These are phyloP conservation scores for Papilio xuthus DNA, from an alignment of 1,140 invertebrate species.

Conservation along the genomic window DNA sequence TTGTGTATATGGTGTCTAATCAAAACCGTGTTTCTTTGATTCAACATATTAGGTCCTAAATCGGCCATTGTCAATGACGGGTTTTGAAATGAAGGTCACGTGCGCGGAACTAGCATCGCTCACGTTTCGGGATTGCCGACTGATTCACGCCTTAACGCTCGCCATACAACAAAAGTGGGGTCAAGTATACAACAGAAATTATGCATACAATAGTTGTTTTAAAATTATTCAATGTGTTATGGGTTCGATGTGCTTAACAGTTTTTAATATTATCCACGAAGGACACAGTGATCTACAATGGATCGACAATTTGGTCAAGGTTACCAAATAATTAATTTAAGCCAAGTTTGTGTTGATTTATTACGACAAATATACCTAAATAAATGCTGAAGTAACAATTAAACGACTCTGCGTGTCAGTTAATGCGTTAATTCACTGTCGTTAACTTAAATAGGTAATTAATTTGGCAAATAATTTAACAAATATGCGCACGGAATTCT, in stretches of 20 bases:
- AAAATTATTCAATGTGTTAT: background rate
- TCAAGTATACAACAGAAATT: constrained; percentile 46
- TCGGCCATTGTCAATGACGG: constrained; percentile 53
- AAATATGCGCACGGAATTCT: background rate
- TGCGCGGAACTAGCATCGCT: constrained; percentile 56
- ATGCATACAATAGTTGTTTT: constrained; percentile 44
- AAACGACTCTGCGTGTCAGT: background rate
- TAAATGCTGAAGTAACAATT: background rate
- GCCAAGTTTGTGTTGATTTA: background rate
- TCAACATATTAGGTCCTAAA: constrained; percentile 38
- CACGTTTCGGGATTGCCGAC: constrained; percentile 65
- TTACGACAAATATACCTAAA: background rate
- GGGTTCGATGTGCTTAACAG: constrained; percentile 3
- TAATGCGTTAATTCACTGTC: background rate
- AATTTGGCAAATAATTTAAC: background rate
- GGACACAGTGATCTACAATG: background rate
- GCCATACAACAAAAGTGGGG: constrained; percentile 58
- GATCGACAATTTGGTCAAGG: background rate
- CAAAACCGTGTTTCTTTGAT: background rate
- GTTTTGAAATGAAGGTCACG: constrained; percentile 67
- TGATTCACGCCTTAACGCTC: constrained; percentile 60
- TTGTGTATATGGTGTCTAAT: background rate
- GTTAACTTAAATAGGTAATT: background rate
- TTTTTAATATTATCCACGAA: background rate
- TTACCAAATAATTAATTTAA: background rate